Evolutionary conservation across 2,888 invertebrate genomes (phyloP).

Genomic region (Drosophila recens): DNA sequence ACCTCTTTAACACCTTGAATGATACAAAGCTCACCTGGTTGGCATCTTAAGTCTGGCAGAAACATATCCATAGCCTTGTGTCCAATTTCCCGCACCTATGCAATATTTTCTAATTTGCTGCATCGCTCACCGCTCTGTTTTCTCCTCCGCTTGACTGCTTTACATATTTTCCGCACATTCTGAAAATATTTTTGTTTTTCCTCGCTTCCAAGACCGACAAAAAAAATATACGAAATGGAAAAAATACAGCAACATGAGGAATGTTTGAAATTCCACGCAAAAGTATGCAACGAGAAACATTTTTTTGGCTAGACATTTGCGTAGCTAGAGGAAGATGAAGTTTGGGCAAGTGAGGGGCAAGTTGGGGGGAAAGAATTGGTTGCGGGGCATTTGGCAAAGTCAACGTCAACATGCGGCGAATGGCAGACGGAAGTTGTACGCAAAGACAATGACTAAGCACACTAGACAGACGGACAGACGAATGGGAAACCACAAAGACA

Average conservation of each 20-base stretch:
- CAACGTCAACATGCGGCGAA: slow-evolving; percentile 71
- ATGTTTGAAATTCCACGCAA: slow-evolving; percentile 73
- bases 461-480: slow-evolving; percentile 38
- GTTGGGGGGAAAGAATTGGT: slow-evolving; percentile 13
- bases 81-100: slow-evolving; percentile 45
- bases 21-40: slow-evolving; percentile 3
- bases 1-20: background rate
- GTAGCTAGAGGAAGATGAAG: slow-evolving; percentile 48
- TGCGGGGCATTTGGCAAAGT: slow-evolving; percentile 57
- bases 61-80: slow-evolving; percentile 41
- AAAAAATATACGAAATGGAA: slow-evolving; percentile 2
- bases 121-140: slow-evolving; percentile 26
- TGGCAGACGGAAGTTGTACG: slow-evolving; percentile 75
- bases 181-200: slow-evolving; percentile 69
- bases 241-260: slow-evolving; percentile 57
- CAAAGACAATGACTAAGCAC: slow-evolving; percentile 79
- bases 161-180: slow-evolving; percentile 62
- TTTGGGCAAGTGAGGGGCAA: slow-evolving; percentile 2
- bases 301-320: slow-evolving; percentile 75
- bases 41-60: slow-evolving; percentile 19
- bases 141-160: slow-evolving; percentile 1
- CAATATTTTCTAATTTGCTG: slow-evolving; percentile 60
- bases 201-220: slow-evolving; percentile 23
- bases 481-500: slow-evolving; percentile 22
- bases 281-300: slow-evolving; percentile 69